phyloP scores from a whole-genome alignment of 2,888 invertebrate species.

The Salpingus planirostris region DNA sequence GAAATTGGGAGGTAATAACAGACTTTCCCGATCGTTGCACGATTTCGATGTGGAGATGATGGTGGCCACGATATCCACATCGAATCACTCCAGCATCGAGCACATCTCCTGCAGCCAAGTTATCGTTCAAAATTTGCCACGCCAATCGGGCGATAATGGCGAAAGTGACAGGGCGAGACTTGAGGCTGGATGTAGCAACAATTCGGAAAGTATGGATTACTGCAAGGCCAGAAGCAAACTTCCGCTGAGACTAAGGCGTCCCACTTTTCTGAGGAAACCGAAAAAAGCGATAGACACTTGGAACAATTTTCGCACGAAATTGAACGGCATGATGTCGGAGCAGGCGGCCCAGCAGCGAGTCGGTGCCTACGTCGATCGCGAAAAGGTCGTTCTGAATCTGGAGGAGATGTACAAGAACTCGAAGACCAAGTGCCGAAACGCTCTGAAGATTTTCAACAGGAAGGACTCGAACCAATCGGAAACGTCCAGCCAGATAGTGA shows the following conservation, averaged over 20 bases:
- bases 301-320: constrained; percentile 33
- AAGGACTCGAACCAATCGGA: constrained; percentile 19
- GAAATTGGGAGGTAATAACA: constrained; percentile 19
- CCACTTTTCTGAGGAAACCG: constrained; percentile 29
- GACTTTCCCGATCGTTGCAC: constrained; percentile 35
- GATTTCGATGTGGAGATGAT: constrained; percentile 32
- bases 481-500: constrained; percentile 22
- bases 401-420: constrained; percentile 40
- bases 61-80: constrained; percentile 19
- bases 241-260: constrained; percentile 27
- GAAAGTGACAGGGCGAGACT: constrained; percentile 7
- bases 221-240: constrained; percentile 29
- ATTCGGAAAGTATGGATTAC: constrained; percentile 26
- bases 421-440: constrained; percentile 36
- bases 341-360: constrained; percentile 37
- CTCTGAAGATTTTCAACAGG: constrained; percentile 33
- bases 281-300: constrained; percentile 32
- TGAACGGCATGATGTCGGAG: constrained; percentile 33
- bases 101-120: constrained; percentile 37
- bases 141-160: constrained; percentile 6
- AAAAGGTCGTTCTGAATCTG: constrained; percentile 31
- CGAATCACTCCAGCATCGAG: constrained; percentile 34
- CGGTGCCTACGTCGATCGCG: constrained; percentile 34
- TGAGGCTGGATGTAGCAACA: constrained; percentile 3
- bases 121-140: constrained; percentile 8